phyloP scores from a whole-genome alignment of 2,113 vertebrate species.

The Hipposideros armiger region DNA sequence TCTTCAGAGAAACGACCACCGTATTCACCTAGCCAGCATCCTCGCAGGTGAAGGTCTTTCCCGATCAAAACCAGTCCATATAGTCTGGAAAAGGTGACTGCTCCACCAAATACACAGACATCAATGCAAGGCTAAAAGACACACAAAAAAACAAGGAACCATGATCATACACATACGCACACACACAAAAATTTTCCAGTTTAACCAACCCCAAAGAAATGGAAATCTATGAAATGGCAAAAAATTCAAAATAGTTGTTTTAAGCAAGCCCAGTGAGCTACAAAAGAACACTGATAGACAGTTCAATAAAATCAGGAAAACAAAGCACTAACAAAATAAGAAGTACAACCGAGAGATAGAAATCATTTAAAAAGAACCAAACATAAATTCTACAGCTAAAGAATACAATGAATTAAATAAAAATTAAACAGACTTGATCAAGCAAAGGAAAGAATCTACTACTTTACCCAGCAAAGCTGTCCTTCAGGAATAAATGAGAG shows the following conservation, averaged over 20 bases:
- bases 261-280: not conserved
- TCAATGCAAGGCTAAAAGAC: not conserved
- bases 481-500: not conserved
- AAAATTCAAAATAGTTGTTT: not conserved
- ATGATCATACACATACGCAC: too few species aligned
- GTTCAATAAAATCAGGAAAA: not conserved
- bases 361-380: not conserved
- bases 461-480: not conserved
- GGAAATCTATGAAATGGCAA: not conserved
- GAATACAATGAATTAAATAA: not conserved
- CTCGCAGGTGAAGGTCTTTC: not conserved
- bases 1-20: not conserved
- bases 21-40: not conserved
- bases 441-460: not conserved
- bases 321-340: not conserved
- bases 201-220: not conserved
- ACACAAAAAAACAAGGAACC: not conserved
- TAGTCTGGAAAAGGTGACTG: not conserved
- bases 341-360: not conserved
- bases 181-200: not conserved
- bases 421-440: not conserved
- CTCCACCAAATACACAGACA: not conserved
- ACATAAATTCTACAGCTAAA: not conserved
- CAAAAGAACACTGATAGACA: not conserved
- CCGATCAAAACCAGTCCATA: not conserved